These are phyloP conservation scores for Drosophila formosana DNA, from an alignment of 2,888 invertebrate species.

Conservation along the genomic window DNA sequence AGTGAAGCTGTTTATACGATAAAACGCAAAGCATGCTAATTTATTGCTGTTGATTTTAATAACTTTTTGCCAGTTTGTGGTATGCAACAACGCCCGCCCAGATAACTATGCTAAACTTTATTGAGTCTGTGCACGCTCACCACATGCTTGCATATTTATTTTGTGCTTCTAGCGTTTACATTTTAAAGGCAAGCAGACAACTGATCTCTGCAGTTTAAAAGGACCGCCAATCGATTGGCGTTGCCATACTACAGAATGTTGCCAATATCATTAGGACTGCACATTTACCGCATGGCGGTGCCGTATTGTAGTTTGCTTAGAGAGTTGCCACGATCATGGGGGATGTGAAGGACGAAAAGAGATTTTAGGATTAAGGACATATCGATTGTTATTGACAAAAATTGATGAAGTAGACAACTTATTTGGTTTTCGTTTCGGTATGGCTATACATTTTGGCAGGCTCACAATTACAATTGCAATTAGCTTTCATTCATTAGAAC, in stretches of 20 bases:
- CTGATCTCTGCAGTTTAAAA: background rate
- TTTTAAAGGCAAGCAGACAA: background rate
- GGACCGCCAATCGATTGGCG: background rate
- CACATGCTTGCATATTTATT: background rate
- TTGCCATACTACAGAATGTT: too few relatives aligned
- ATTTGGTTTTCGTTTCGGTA: background rate
- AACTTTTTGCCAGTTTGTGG: slow-evolving; percentile 54
- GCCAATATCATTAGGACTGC: too few relatives aligned
- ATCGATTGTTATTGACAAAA: background rate
- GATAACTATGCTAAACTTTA: slow-evolving; percentile 63
- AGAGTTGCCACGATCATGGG: background rate
- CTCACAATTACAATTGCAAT: slow-evolving; percentile 36
- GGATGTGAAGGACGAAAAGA: too few relatives aligned
- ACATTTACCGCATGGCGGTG: too few relatives aligned
- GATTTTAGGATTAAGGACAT: background rate
- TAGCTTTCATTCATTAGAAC: slow-evolving; percentile 31
- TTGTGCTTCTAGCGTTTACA: background rate
- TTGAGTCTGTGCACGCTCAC: slow-evolving; percentile 28
- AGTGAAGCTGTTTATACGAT: slow-evolving; percentile 42
- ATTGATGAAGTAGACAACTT: too few relatives aligned
- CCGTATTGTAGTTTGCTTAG: background rate
- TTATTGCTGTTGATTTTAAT: slow-evolving; percentile 78
- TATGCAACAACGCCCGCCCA: slow-evolving; percentile 53
- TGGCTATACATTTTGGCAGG: slow-evolving; percentile 13
- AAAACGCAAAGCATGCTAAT: slow-evolving; percentile 74